Evolutionary conservation across 2,113 vertebrate genomes (phyloP).

Genomic region (Saccopteryx bilineata): DNA sequence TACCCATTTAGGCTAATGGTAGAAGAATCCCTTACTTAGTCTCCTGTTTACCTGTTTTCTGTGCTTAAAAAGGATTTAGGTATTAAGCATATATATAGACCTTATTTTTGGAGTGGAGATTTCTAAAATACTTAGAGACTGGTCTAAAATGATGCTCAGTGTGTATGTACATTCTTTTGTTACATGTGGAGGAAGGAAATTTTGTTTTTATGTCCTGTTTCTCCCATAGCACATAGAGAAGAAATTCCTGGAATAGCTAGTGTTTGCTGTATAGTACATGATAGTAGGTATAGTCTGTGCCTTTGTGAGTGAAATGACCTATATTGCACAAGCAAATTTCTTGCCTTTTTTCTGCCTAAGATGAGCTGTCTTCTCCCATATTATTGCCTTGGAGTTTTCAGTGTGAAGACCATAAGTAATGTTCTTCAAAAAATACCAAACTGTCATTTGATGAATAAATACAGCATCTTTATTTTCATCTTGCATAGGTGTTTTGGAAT

Average conservation of each 20-base stretch:
- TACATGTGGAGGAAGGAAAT: conserved; percentile 49
- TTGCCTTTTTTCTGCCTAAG: conserved; percentile 60
- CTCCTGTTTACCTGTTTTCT: conserved; percentile 58
- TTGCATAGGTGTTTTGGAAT: conserved; percentile 57
- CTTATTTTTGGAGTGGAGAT: conserved; percentile 45
- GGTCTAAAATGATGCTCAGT: neutral
- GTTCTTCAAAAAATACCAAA: conserved; percentile 46
- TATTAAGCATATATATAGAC: conserved; percentile 8
- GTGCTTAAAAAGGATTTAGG: conserved; percentile 32
- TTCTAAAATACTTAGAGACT: neutral
- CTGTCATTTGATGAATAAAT: conserved; percentile 60
- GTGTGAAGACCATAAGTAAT: conserved; percentile 30
- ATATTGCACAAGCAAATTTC: conserved; percentile 45
- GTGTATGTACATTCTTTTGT: conserved; percentile 45
- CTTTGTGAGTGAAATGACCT: conserved; percentile 63
- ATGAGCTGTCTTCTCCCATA: conserved; percentile 23
- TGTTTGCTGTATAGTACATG: conserved; percentile 12
- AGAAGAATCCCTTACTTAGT: neutral
- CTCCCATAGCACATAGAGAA: conserved; percentile 2
- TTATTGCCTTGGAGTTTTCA: conserved; percentile 58
- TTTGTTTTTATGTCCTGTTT: conserved; percentile 40
- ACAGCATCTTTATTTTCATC: conserved; percentile 59
- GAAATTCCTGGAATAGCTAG: conserved; percentile 31
- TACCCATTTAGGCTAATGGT: conserved; percentile 14
- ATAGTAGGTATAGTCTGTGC: neutral